Percentiles rank a stretch among this genome's conserved stretches.
Evolutionary conservation across 1,140 invertebrate genomes (phyloP).

Genomic region (Cecropterus lyciades): DNA sequence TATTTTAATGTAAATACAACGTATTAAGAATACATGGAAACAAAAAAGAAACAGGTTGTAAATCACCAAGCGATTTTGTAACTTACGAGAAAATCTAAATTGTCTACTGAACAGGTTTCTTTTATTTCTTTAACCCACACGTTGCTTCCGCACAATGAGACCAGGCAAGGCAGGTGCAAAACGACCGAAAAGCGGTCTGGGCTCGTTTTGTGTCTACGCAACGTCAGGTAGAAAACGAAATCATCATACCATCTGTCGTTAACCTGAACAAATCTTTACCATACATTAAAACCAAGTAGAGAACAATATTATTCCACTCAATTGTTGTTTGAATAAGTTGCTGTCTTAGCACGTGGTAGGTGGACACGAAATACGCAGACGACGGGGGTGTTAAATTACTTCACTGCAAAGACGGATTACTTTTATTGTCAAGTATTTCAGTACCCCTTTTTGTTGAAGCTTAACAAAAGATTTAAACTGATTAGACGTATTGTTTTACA

Average conservation of each 20-base stretch:
- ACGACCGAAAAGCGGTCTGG: constrained; percentile 53
- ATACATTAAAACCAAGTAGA: not conserved
- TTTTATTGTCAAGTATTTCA: constrained; percentile 9
- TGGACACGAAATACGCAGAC: constrained; percentile 15
- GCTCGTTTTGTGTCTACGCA: constrained; percentile 51
- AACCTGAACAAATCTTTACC: not conserved
- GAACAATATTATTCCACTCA: constrained; percentile 7
- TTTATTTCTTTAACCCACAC: not conserved
- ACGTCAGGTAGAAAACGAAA: constrained; percentile 55
- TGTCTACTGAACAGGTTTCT: constrained; percentile 4
- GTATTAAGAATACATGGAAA: no score
- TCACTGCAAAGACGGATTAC: constrained; percentile 21
- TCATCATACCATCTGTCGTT: constrained; percentile 9
- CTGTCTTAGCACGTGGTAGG: constrained; percentile 22
- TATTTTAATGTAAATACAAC: not conserved
- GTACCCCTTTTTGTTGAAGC: constrained; percentile 13
- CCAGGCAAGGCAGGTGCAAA: constrained; percentile 64
- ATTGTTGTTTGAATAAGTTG: constrained; percentile 7
- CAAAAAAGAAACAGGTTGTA: no score
- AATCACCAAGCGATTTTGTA: not conserved
- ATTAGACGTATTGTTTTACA: constrained; percentile 14
- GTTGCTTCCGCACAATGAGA: constrained; percentile 33
- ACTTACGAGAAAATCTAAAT: not conserved
- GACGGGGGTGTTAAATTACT: constrained; percentile 22
- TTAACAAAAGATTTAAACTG: constrained; percentile 25